A percentile compares a stretch with the other conserved stretches of the same genome.
phyloP scores from a whole-genome alignment of 2,797 vertebrate species.

The Eleutherodactylus coqui region DNA sequence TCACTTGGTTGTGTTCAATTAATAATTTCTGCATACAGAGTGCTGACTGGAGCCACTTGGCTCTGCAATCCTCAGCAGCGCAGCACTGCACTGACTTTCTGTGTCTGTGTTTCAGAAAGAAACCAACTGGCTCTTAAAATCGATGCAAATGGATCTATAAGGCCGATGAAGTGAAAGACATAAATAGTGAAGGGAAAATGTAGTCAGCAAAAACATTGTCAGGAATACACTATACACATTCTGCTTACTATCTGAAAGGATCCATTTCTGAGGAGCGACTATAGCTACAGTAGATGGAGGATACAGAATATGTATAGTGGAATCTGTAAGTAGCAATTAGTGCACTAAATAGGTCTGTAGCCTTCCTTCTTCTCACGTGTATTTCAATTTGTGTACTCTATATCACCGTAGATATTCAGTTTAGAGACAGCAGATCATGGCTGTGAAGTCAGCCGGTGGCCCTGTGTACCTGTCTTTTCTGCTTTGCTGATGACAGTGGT shows the following conservation, averaged over 20 bases:
- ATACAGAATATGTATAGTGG: neutral
- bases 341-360: no score
- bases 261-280: neutral
- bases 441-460: no score
- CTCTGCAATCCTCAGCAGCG: slow-evolving; percentile 20
- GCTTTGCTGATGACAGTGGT: no score
- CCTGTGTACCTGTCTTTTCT: no score
- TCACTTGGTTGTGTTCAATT: neutral
- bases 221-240: slow-evolving; percentile 2
- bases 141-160: slow-evolving; percentile 29
- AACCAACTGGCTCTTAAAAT: slow-evolving; percentile 4
- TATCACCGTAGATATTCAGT: no score
- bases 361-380: no score
- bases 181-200: slow-evolving; percentile 10
- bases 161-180: neutral
- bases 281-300: neutral
- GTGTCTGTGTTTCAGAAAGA: neutral
- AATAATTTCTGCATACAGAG: slow-evolving; percentile 1
- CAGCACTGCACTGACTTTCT: neutral
- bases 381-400: no score
- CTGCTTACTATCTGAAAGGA: neutral
- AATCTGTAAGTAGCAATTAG: no score
- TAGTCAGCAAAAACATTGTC: slow-evolving; percentile 25
- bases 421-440: no score
- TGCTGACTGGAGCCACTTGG: slow-evolving; percentile 26